Conservation (phyloP, 2,113 vertebrate genomes). For the Protobothrops mucrosquamatus region DNA sequence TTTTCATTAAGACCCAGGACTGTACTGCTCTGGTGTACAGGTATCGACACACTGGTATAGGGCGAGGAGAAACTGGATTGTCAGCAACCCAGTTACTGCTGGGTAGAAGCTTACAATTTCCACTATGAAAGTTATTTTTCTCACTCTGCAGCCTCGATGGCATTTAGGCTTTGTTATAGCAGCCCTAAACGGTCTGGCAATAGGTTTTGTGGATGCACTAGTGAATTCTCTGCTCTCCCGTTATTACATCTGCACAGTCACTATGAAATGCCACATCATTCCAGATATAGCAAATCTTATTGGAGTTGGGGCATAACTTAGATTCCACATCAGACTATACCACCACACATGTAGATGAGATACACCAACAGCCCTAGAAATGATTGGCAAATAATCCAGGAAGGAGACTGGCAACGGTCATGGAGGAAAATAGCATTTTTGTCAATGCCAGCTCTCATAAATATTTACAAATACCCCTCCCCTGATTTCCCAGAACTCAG, state of each 20-base stretch:
- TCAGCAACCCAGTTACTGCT: not conserved
- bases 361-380: not conserved
- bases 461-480: not conserved
- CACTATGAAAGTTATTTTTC: not conserved
- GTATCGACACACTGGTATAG: not conserved
- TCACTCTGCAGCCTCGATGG: not conserved
- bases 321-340: not conserved
- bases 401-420: not conserved
- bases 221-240: slow-evolving; percentile 67
- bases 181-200: not conserved
- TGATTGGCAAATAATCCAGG: not conserved
- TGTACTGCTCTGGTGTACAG: not conserved
- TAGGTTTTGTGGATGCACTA: slow-evolving; percentile 7
- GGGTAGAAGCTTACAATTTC: not conserved
- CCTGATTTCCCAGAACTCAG: not conserved
- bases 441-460: not conserved
- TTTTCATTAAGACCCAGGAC: not conserved
- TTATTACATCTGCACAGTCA: slow-evolving; percentile 39
- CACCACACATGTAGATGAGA: not conserved
- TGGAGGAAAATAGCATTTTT: not conserved
- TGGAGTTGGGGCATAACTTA: slow-evolving; percentile 8
- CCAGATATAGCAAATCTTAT: not conserved
- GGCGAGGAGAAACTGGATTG: not conserved
- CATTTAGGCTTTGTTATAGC: not conserved
- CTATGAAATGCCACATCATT: slow-evolving; percentile 23